Conservation (phyloP, 2,797 vertebrate species). For the Holocentrus rufus region DNA sequence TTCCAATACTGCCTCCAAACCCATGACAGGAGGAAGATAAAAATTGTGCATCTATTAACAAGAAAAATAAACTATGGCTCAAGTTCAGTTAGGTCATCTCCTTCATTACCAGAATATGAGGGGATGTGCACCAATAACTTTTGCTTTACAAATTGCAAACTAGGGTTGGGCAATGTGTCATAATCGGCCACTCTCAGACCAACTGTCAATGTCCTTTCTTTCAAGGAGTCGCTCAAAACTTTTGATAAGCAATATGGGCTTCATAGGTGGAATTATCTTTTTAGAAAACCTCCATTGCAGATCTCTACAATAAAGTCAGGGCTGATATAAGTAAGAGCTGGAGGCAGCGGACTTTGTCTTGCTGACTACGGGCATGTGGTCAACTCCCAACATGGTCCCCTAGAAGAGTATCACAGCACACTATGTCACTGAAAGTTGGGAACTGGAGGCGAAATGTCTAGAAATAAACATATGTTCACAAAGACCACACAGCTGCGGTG, state of each 20-base stretch:
- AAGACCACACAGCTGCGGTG: neutral
- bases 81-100: too few species aligned
- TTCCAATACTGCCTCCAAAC: too few species aligned
- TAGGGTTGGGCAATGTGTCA: too few species aligned
- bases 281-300: neutral
- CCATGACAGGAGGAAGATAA: too few species aligned
- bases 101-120: too few species aligned
- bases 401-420: neutral
- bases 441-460: conserved; percentile 1
- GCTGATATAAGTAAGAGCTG: conserved; percentile 6
- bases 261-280: neutral
- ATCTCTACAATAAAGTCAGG: neutral
- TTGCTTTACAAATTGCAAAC: too few species aligned
- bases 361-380: neutral
- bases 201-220: neutral
- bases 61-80: too few species aligned
- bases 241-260: conserved; percentile 6
- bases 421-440: neutral
- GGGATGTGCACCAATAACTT: too few species aligned
- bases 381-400: conserved; percentile 6
- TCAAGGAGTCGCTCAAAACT: neutral
- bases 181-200: too few species aligned
- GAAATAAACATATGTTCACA: neutral
- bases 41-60: too few species aligned
- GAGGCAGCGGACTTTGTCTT: neutral